Base-by-base conservation (phyloP, 1,140 invertebrate genomes). In the Drosophila ficusphila region DNA sequence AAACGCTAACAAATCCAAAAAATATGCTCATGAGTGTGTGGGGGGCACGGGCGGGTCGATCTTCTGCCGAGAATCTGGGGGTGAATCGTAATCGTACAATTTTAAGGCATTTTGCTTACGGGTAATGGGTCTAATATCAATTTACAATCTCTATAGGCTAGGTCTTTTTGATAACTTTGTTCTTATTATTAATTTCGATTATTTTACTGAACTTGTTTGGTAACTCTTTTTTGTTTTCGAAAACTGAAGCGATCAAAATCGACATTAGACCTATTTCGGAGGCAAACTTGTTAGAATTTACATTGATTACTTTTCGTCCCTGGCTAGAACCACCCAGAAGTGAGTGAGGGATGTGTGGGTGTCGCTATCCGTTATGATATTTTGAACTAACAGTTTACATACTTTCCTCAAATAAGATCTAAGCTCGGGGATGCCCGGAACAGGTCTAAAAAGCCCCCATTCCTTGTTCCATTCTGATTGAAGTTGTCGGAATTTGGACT, bases 331-430 rank as follows among this genome's bases (percentile, higher is more conserved):
- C 53, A 9, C 18, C 19, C 31, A 16, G n/a, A n/a, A n/a, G n/a
- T 33, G 1, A 19, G 54, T 57, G 47, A 9, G 54, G 53, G 46
- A 38, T 38, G 33, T 36, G 44, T 25, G 33, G 25, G 51, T 67
- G 52, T 73, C 62, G 64, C 61, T 53, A 76, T 76, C 51, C 39
- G 38, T 68, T 75, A 76, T 69, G 73, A 67, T 71, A 81, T 77
- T 78, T 82, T 78, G 78, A 76, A 82, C 73, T 82, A 81, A 82
- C 78, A 81, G 72, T 61, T 81, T 79, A 69, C 25, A 51, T 74
- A 56, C 25, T 65, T 33, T 57, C 27, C 60, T 60, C 38, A 64
- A 78, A 67, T 49, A 61, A 73, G 54, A 74, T 38, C 69, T 78
- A 77, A 44, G 58, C 68, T 78, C 77, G 64, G 64, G 61, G 36